Evolutionary conservation across 2,888 invertebrate species (phyloP), one percentile per base, ranked within the genome.

Genomic region (Slavum lentiscoides): DNA sequence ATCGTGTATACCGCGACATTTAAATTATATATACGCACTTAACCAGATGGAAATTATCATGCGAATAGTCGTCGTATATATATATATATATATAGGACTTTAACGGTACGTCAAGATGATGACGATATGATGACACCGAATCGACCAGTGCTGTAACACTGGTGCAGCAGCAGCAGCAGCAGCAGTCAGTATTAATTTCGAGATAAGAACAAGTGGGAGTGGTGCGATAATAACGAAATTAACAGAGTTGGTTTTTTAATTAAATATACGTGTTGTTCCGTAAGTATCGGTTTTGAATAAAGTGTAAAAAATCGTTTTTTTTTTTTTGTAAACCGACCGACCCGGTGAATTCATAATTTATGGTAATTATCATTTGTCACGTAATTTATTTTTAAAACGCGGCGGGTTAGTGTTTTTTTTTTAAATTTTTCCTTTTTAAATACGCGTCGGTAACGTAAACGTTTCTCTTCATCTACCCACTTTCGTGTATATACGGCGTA

Each of bases 331-430:
- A 49, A 62, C 5, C 30, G 30, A 64, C 64, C 39, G 73, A 49
- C 30, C 30, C 49, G 49, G 49, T 53, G 17, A 37, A 64, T 21
- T 66, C 19, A 4, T 30, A 74, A 64, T 15, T 74, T 74, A 64
- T 66, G 74, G 64, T 74, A 66, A 74, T 66, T 74, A 74, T 66
- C 66, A 37, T 74, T 74, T 55, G 74, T 74, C 74, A 55, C 64
- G 64, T 74, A 39, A 64, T 74, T 21, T 74, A 74, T 62, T 62
- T 74, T 74, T 21, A 53, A 30, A 30, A 64, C 64, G 1, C 37
- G 37, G 30, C 30, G 30, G 30, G 30, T 30, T 30, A 23, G 1
- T 30, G 30, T 30, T 53, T 53, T 11, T 72, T 59, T 59, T 15
- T 19, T 30, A n/a, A 30, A 30, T 62, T 62, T 43, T 72, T 39